Evolutionary conservation across 1,140 invertebrate species (phyloP).

Genomic region (Anastrepha ludens): DNA sequence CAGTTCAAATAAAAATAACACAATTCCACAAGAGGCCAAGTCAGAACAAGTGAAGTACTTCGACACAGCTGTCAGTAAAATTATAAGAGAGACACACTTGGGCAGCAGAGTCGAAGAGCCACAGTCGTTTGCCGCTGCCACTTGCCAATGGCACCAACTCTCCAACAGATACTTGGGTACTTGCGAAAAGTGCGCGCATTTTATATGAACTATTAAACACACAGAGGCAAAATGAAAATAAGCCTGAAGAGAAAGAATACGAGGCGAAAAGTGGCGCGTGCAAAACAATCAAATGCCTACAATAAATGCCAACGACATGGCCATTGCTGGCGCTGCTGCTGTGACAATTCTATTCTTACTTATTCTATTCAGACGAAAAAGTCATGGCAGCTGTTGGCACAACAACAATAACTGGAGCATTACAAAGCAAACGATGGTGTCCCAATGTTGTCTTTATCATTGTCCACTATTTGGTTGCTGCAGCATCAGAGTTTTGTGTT

Average conservation of each 20-base stretch:
- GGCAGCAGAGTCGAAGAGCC: background rate
- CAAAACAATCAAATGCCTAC: constrained; percentile 41
- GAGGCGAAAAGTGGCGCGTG: background rate
- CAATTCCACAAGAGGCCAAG: constrained; percentile 33
- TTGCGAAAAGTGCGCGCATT: constrained; percentile 35
- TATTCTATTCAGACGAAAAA: background rate
- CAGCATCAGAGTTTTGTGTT: too few species aligned
- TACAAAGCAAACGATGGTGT: constrained; percentile 25
- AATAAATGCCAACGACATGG: constrained; percentile 48
- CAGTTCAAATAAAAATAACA: background rate
- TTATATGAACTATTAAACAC: constrained; percentile 15
- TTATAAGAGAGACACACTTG: constrained; percentile 15
- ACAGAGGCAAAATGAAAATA: background rate
- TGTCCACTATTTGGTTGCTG: background rate
- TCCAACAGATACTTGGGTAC: background rate
- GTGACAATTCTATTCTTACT: background rate
- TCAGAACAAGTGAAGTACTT: constrained; percentile 1
- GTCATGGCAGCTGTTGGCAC: constrained; percentile 15
- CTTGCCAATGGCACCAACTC: constrained; percentile 1
- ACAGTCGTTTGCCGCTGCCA: constrained; percentile 18
- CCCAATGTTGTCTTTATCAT: background rate
- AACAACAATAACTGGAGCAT: constrained; percentile 15
- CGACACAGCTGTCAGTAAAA: constrained; percentile 39
- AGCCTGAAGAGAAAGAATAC: background rate
- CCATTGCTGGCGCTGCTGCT: background rate